Evolutionary conservation across 2,797 vertebrate species (phyloP), one percentile per base, ranked within the genome.

Genomic region (Poeciliopsis turneri): DNA sequence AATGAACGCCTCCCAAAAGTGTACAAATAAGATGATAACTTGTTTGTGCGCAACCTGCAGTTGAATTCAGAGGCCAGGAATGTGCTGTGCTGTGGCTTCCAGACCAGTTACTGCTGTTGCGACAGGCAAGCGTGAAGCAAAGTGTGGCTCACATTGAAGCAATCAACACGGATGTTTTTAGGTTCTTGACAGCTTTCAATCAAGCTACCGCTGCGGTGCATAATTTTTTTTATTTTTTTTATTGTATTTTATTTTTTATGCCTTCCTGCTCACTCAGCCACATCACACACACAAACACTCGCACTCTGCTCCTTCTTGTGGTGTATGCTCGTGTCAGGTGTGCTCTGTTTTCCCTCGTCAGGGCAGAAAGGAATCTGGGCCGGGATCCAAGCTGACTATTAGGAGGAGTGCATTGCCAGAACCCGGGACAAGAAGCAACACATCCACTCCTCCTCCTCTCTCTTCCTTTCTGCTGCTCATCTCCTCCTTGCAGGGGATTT

Each of bases 261-360:
- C 45, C n/a, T 78, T 18, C 78, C 53, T 78, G 47, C 79, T 76
- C 78, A 72, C 77, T 72, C 47, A 49, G 61, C 72, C 79, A 79
- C 79, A 79, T 86, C 79, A 55, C 74, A n/a, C 77, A 77, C 77
- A 77, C 78, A 73, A 77, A 72, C 53, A 46, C 61, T 75, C 76
- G 76, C 83, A 79, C 87, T 64, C 83, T 70, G 71, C 78, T 77
- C 73, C 81, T 83, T 73, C 81, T 91, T 91, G 90, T 79, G 83
- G 80, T 91, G 87, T 94, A 92, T 95, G 89, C 88, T 94, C 92
- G 85, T 91, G 93, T 95, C 95, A 96, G 95, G 94, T 95, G 94
- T 95, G 94, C 92, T 92, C 85, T 95, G 94, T 95, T 96, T 94
- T 95, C 94, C 92, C 88, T 46, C 93, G 92, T 91, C 92, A 78